These are phyloP conservation scores for Heliconius hermathena DNA, from an alignment of 1,140 invertebrate species.

Conservation along the genomic window DNA sequence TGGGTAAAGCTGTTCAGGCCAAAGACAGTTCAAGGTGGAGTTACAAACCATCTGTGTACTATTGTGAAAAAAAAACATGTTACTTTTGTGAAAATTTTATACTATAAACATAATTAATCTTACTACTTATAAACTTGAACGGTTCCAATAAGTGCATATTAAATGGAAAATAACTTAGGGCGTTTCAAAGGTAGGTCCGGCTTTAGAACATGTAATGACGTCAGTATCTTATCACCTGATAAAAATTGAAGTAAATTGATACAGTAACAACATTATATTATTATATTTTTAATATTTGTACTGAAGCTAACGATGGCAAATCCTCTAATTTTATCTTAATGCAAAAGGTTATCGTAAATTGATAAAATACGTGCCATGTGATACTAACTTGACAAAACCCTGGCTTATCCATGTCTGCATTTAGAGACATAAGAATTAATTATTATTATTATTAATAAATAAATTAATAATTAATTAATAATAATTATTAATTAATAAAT, in stretches of 20 bases:
- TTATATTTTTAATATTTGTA: slow-evolving; percentile 43
- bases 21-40: slow-evolving; percentile 56
- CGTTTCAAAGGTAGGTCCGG: slow-evolving; percentile 46
- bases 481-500: no score
- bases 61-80: not conserved
- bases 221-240: slow-evolving; percentile 65
- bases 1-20: slow-evolving; percentile 48
- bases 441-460: no score
- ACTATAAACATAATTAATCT: not conserved
- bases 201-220: slow-evolving; percentile 53
- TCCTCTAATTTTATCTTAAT: slow-evolving; percentile 72
- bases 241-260: slow-evolving; percentile 40
- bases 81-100: not conserved
- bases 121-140: not conserved
- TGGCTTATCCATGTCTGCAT: not conserved
- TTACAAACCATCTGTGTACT: not conserved
- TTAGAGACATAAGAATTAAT: not conserved
- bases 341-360: slow-evolving; percentile 73
- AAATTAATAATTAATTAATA: no score
- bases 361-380: slow-evolving; percentile 75
- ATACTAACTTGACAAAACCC: slow-evolving; percentile 44
- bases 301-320: slow-evolving; percentile 63
- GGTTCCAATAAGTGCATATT: slow-evolving; percentile 9
- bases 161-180: slow-evolving; percentile 26
- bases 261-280: slow-evolving; percentile 35